Base-by-base conservation (phyloP, 2,797 vertebrate genomes). In the Sus cebifrons region DNA sequence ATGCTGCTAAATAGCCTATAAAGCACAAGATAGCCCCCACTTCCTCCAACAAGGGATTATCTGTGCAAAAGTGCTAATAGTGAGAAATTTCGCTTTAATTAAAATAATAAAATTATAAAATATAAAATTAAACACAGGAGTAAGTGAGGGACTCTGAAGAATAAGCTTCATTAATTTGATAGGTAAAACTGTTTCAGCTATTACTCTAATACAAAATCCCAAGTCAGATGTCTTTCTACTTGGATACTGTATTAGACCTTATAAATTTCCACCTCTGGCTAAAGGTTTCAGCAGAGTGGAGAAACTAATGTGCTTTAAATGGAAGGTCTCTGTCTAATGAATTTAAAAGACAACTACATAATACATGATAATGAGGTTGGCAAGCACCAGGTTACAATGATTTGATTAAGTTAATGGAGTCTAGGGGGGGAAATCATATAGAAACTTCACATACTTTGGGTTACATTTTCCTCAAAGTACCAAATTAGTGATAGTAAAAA, bases 341-440 rank as follows among this genome's bases (percentile, higher is more conserved):
- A 96, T 29, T 79, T 97, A 97, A 96, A 95, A 91, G 70, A 77
- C 40, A 87, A 29, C 29, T 95, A 32, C 92, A 79, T 91, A 97
- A 93, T 94, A 95, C 95, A 95, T 71, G 44, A 77, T 36, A 97
- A 81, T 93, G 60, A 86, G 27, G 9, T 96, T 71, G 96, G 91
- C 40, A 95, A 79, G 79, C 14, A 95, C 44, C 62, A 91, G 78
- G 3, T 92, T 96, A 71, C 2, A 68, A 25, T 92, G 32, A 95
- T 94, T 97, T 98, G 81, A 95, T 97, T 96, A 96, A 94, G 90
- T 87, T 86, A 95, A 81, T 73, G 77, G 64, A 65, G 82, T 68
- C 83, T 82, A 8, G 5, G 5, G 15, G 27, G 10, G 0, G 18
- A 44, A 40, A 36, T 82, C 27, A 85, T 29, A 67, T 32, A 96